Evolutionary conservation across 1,140 invertebrate genomes (phyloP).

Genomic region (Formica selysi): DNA sequence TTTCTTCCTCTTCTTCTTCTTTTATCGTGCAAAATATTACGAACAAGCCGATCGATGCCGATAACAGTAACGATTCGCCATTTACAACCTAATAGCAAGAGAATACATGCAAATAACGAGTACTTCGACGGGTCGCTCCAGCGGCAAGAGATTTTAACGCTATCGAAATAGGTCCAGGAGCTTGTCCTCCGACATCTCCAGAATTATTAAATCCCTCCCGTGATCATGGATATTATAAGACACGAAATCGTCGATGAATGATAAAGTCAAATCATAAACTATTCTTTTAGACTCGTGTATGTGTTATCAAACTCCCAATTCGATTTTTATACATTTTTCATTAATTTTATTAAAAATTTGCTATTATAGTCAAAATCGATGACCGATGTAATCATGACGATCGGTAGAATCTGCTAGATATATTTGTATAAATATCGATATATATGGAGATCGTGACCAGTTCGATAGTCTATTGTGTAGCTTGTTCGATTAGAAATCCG

Average conservation of each 20-base stretch:
- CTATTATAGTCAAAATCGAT: no score
- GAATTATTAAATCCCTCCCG: conserved; percentile 25
- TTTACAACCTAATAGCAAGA: conserved; percentile 26
- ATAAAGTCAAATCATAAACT: background rate
- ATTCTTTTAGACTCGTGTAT: background rate
- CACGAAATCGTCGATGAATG: conserved; percentile 5
- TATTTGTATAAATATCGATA: no score
- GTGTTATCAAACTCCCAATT: background rate
- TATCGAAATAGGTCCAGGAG: conserved; percentile 41
- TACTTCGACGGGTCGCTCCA: background rate
- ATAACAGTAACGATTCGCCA: conserved; percentile 36
- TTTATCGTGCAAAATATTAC: conserved; percentile 42
- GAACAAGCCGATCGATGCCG: conserved; percentile 41
- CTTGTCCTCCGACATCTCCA: conserved; percentile 16
- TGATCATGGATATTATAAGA: background rate
- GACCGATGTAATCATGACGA: no score
- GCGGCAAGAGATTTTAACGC: conserved; percentile 50
- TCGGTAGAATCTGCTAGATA: no score
- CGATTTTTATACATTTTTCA: background rate
- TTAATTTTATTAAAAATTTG: background rate
- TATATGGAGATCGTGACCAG: no score
- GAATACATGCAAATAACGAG: background rate
- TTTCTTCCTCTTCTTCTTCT: conserved; percentile 40
- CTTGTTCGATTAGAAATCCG: background rate
- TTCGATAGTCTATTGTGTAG: no score